Base-by-base conservation (phyloP, 2,113 vertebrate genomes). In the Oryzias melastigma region DNA sequence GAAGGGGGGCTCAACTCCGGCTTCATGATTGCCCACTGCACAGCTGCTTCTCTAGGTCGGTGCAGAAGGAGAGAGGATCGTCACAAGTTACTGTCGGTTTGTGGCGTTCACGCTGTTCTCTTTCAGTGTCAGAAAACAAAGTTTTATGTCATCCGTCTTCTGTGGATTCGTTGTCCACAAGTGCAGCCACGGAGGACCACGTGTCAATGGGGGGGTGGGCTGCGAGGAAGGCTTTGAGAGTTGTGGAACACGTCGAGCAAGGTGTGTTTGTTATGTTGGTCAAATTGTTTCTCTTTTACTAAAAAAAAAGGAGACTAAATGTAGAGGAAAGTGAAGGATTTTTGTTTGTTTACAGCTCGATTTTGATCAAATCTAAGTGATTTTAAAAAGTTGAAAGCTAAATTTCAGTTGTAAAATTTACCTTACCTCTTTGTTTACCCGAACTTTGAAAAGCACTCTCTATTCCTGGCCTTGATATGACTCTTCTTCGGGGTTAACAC, bases 151-250 rank as follows among this genome's bases (percentile, higher is more conserved):
- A 99, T 73, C 97, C 97, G 0, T 98, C 97, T 0, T 98, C 96
- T 6, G 96, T 99, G 89, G 97, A 99, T 89, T 99, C 97, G 1
- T 91, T 99, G 81, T 98, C 97, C 47, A 99, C 97, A 66, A 99
- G 97, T 4, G 97, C 97, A 17, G 97, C 97, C 65, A 98, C 97
- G 0, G 97, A 99, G 78, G 97, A 99, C 79, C 97, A 99, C 0
- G 97, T 99, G 57, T 99, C 97, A 57, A 99, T 99, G 97, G 97
- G 97, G 73, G 97, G 97, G 76, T 99, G 96, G 96, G 95, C 97
- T n/a, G 95, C 97, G 1, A 92, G 96, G 67, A 99, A 99, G 79
- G 93, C 95, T 43, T 89, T 99, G 74, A 90, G 94, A 84, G 97
- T 99, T 50, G 84, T 99, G 35, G 97, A 99, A 79, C 95, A 99